Conservation (phyloP, 2,888 invertebrate species). For the Theodoxus fluviatilis region DNA sequence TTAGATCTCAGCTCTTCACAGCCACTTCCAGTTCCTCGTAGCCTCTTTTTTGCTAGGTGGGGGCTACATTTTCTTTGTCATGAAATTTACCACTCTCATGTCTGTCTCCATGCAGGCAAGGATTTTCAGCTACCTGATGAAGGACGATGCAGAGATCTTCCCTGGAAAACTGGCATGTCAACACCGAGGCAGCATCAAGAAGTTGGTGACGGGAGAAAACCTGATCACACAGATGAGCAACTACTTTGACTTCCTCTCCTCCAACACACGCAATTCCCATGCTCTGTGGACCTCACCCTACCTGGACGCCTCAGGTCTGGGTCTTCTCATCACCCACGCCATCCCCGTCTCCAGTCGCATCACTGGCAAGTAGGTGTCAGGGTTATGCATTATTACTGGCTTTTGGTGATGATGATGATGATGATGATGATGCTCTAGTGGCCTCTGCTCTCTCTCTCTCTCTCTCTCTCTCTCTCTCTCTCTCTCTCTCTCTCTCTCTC, state of each 20-base stretch:
- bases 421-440: background rate
- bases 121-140: slow-evolving; percentile 65
- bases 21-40: too few relatives aligned
- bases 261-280: slow-evolving; percentile 57
- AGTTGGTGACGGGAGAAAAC: slow-evolving; percentile 63
- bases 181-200: slow-evolving; percentile 62
- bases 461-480: too few relatives aligned
- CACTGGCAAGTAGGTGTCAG: slow-evolving; percentile 52
- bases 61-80: too few relatives aligned
- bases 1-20: too few relatives aligned
- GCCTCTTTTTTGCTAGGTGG: too few relatives aligned
- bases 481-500: too few relatives aligned
- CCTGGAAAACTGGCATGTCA: slow-evolving; percentile 64
- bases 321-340: slow-evolving; percentile 66
- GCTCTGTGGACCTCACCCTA: slow-evolving; percentile 67
- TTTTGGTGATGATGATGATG: background rate
- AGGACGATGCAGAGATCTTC: slow-evolving; percentile 65
- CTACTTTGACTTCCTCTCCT: slow-evolving; percentile 65
- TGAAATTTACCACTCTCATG: too few relatives aligned
- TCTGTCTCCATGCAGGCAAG: too few relatives aligned
- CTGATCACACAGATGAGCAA: slow-evolving; percentile 66
- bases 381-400: background rate
- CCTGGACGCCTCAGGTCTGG: slow-evolving; percentile 65
- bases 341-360: slow-evolving; percentile 62
- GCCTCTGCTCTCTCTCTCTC: too few relatives aligned